A percentile compares a stretch with the other conserved stretches of the same genome.
phyloP scores from a whole-genome alignment of 2,888 invertebrate genomes.

The Polyommatus iphigenia region DNA sequence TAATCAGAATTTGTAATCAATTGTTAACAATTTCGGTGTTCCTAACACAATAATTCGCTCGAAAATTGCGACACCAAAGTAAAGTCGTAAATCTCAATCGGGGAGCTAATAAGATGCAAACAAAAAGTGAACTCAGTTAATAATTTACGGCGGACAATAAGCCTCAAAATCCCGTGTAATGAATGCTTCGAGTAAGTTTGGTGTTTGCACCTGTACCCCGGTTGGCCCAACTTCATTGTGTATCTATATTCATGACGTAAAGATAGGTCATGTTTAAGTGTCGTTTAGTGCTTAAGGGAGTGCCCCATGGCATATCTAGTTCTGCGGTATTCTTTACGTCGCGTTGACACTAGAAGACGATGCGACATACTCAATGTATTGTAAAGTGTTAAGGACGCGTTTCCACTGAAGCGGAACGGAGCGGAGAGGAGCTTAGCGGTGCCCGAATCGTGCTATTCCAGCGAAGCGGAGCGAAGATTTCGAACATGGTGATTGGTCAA shows the following conservation, averaged over 20 bases:
- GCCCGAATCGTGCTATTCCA: too few species aligned
- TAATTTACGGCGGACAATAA: conserved; percentile 62
- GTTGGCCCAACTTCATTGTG: conserved; percentile 14
- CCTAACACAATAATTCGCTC: neutral
- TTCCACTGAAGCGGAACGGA: too few species aligned
- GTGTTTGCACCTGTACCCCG: conserved; percentile 54
- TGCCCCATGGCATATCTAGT: neutral
- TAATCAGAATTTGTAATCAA: neutral
- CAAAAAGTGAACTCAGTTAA: conserved; percentile 60
- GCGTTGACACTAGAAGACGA: neutral
- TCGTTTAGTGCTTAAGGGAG: neutral
- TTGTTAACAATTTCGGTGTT: neutral
- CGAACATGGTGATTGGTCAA: too few species aligned
- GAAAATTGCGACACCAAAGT: conserved; percentile 28
- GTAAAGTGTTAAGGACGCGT: neutral
- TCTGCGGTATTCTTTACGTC: neutral
- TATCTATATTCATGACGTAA: neutral
- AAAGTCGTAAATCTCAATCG: conserved; percentile 30
- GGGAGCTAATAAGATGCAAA: conserved; percentile 54
- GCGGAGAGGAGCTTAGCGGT: too few species aligned
- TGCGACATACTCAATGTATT: neutral
- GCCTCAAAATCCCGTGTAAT: conserved; percentile 56
- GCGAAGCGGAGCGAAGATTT: too few species aligned
- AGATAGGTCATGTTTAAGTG: neutral
- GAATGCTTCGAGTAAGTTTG: conserved; percentile 57